Evolutionary conservation across 2,113 vertebrate species (phyloP).

Genomic region (Atherinomorus stipes): DNA sequence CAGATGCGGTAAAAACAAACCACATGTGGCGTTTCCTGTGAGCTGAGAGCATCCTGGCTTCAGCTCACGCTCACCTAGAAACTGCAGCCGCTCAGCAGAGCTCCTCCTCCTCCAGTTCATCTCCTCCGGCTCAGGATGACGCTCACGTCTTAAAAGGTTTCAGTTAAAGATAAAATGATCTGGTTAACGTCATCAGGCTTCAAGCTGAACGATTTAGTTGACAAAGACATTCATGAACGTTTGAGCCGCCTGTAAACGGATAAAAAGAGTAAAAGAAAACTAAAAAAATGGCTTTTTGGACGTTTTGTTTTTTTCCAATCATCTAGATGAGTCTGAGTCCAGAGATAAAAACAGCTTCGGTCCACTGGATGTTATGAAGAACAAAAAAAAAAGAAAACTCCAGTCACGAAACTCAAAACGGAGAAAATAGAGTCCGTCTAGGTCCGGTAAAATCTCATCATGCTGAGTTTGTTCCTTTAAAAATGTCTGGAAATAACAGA

Average conservation of each 20-base stretch:
- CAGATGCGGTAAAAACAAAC: not conserved
- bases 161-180: not conserved
- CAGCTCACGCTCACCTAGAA: not conserved
- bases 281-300: not conserved
- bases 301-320: not conserved
- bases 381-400: not conserved
- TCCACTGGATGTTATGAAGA: not conserved
- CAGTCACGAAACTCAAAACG: not conserved
- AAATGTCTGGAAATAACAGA: not conserved
- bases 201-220: too few relatives aligned
- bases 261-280: not conserved
- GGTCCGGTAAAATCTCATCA: not conserved
- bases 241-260: not conserved
- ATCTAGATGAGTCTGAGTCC: not conserved
- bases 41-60: not conserved
- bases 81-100: not conserved
- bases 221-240: not conserved
- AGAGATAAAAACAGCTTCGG: not conserved
- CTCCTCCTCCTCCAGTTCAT: not conserved
- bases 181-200: not conserved
- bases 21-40: too few relatives aligned
- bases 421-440: not conserved
- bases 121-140: not conserved
- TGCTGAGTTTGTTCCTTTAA: not conserved
- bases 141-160: not conserved